phyloP scores from a whole-genome alignment of 2,888 invertebrate species.

The Apamea sordens region DNA sequence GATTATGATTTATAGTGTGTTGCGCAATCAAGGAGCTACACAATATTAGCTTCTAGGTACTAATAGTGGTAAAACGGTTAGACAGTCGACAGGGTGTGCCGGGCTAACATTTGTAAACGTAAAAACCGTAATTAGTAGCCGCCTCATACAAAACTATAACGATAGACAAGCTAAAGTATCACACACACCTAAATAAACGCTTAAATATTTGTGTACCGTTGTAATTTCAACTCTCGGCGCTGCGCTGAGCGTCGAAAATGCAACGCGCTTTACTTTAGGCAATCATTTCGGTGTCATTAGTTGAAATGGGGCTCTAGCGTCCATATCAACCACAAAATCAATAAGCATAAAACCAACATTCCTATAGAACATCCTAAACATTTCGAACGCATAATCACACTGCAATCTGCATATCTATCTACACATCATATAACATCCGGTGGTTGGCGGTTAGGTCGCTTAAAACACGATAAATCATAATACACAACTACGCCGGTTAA shows the following conservation, averaged over 20 bases:
- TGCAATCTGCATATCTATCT: slow-evolving; percentile 39
- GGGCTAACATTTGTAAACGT: neutral
- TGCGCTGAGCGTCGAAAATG: neutral
- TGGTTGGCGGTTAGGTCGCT: slow-evolving; percentile 35
- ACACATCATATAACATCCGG: slow-evolving; percentile 44
- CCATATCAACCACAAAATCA: neutral
- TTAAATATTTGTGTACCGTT: neutral
- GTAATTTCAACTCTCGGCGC: neutral
- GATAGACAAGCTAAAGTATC: neutral
- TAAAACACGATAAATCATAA: slow-evolving; percentile 61
- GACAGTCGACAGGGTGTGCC: neutral
- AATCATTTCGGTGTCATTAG: neutral
- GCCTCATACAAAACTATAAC: neutral
- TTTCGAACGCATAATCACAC: neutral
- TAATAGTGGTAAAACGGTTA: neutral
- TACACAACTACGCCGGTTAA: slow-evolving; percentile 27
- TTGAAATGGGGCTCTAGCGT: neutral
- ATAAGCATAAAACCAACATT: neutral
- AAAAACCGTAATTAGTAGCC: neutral
- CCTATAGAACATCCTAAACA: neutral
- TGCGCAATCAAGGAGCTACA: too few relatives aligned
- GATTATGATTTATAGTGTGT: too few relatives aligned
- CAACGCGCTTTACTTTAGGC: neutral
- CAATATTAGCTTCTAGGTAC: neutral
- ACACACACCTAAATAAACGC: neutral